A percentile compares a stretch with the other conserved stretches of the same genome.
Evolutionary conservation across 2,888 invertebrate species (phyloP).

Genomic region (Nymphalis urticae): DNA sequence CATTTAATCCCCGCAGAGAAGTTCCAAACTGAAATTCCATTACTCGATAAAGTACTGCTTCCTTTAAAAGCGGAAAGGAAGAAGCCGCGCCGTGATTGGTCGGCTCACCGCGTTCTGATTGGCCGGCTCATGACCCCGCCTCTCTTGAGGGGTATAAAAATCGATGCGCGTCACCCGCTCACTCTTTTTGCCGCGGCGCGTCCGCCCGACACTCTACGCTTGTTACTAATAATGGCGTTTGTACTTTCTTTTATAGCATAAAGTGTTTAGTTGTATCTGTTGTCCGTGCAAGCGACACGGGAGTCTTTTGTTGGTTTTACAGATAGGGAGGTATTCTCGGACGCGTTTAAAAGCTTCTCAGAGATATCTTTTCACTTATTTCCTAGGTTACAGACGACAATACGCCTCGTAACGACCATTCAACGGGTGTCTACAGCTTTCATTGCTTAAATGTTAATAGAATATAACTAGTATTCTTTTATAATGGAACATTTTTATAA

Average conservation of each 20-base stretch:
- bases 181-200: slow-evolving; percentile 72
- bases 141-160: slow-evolving; percentile 75
- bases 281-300: slow-evolving; percentile 70
- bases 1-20: slow-evolving; percentile 68
- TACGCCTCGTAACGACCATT: slow-evolving; percentile 46
- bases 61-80: slow-evolving; percentile 68
- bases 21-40: slow-evolving; percentile 76
- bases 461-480: slow-evolving; percentile 37
- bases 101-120: slow-evolving; percentile 74
- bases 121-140: slow-evolving; percentile 74
- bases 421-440: slow-evolving; percentile 45
- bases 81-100: slow-evolving; percentile 71
- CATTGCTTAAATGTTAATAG: slow-evolving; percentile 45
- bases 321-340: slow-evolving; percentile 62
- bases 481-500: slow-evolving; percentile 33
- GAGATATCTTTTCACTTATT: slow-evolving; percentile 65
- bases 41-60: slow-evolving; percentile 62
- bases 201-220: slow-evolving; percentile 70
- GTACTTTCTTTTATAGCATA: slow-evolving; percentile 71
- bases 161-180: slow-evolving; percentile 66
- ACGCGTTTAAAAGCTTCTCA: slow-evolving; percentile 62
- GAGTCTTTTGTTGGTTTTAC: slow-evolving; percentile 66
- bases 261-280: slow-evolving; percentile 78
- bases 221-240: slow-evolving; percentile 77
- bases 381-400: slow-evolving; percentile 47